A percentile compares a stretch with the other conserved stretches of the same genome.
These are phyloP conservation scores for Plutomurus gul DNA, from an alignment of 1,140 invertebrate genomes.

Conservation along the genomic window DNA sequence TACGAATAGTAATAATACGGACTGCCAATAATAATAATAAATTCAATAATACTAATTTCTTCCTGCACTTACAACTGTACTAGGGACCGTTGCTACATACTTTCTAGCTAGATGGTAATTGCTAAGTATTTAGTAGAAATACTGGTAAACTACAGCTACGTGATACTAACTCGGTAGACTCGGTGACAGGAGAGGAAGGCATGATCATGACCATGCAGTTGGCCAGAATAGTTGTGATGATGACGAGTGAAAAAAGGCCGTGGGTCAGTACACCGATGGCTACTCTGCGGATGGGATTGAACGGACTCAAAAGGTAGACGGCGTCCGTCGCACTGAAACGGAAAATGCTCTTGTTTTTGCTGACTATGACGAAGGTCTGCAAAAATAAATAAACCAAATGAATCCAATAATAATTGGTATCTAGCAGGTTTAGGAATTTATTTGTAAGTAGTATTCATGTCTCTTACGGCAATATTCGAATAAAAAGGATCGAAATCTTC, in stretches of 20 bases:
- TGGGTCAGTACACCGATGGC: slow-evolving; percentile 97
- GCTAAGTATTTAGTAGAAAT: background rate
- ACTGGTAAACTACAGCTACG: background rate
- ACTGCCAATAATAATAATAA: too few relatives aligned
- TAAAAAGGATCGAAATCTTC: slow-evolving; percentile 95
- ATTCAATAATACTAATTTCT: too few relatives aligned
- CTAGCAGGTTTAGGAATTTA: too few relatives aligned
- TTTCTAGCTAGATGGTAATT: background rate
- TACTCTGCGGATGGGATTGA: slow-evolving; percentile 94
- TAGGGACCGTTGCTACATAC: too few relatives aligned
- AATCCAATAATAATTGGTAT: too few relatives aligned
- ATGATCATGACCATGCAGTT: slow-evolving; percentile 99
- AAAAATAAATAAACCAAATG: slow-evolving; percentile 57
- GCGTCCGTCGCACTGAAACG: slow-evolving; percentile 96
- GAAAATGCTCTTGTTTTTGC: slow-evolving; percentile 98
- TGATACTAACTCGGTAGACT: slow-evolving; percentile 84
- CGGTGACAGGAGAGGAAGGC: slow-evolving; percentile 86
- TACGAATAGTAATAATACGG: too few relatives aligned
- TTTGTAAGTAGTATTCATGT: too few relatives aligned
- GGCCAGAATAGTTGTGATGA: slow-evolving; percentile 95
- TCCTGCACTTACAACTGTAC: too few relatives aligned
- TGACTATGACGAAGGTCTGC: slow-evolving; percentile 97
- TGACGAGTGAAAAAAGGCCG: slow-evolving; percentile 95
- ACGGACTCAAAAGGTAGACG: slow-evolving; percentile 92
- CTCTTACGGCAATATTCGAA: slow-evolving; percentile 83